Evolutionary conservation across 2,888 invertebrate species (phyloP), one percentile per base, ranked within the genome.

Genomic region (Nipponacmea schrenckii): DNA sequence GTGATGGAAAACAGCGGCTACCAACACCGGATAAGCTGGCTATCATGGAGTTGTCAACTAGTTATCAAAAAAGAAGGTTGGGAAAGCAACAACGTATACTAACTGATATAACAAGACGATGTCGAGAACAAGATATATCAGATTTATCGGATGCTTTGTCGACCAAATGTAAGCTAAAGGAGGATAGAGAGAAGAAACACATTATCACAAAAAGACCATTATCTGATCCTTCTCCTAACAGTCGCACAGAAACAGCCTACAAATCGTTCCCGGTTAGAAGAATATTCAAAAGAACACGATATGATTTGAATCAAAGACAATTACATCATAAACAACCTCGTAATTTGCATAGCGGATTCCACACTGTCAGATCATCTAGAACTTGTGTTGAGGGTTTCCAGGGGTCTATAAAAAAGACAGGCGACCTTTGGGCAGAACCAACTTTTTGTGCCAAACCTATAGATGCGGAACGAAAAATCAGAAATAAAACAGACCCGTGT

Each of bases 41-140:
- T 26, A 82, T 85, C 20, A 80, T 84, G 81, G 80, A 81, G 26
- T 76, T 85, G 8, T 81, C 84, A 0, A 74, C 75, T 14, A 84
- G 84, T 71, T 83, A 82, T 68, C 81, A 83, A 68, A 81, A 83
- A 48, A 73, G 84, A 8, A 76, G 83, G 1, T 76, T 85, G 31
- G 84, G 85, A 0, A 84, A 84, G 69, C 84, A 84, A 62, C 85
- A 84, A 69, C 82, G 81, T 62, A 81, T 84, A 67, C 73, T 85
- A n/a, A 74, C 78, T 0, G 85, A 85, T 67, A 84, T 85, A 66
- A 78, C 83, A 7, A 81, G 81, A 48, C 74, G 84, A 7, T 85
- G 85, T 68, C 75, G 84, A 14, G 84, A 84, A 72, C 84, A 85
- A 71, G 85, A 85, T 73, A 79, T 85, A 8, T 69, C 75, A 10